These are phyloP conservation scores for Parnassius orleans DNA, from an alignment of 2,888 invertebrate species.

Conservation along the genomic window DNA sequence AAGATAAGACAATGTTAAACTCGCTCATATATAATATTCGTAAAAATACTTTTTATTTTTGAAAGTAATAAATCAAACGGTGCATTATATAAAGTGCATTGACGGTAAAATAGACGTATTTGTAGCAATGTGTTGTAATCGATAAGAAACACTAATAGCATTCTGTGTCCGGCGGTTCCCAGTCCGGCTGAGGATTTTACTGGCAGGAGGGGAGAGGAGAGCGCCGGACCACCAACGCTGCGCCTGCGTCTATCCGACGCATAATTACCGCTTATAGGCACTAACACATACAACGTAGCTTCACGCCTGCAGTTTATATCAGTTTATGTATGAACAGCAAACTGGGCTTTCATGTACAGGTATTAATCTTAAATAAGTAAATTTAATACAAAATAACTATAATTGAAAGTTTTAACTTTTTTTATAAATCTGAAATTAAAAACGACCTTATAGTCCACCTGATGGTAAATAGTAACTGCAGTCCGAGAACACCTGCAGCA, in stretches of 20 bases:
- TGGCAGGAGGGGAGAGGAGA: slow-evolving; percentile 15
- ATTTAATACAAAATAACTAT: too few species aligned
- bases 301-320: slow-evolving; percentile 39
- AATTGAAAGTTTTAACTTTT: too few species aligned
- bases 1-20: too few species aligned
- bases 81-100: slow-evolving; percentile 34
- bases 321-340: not conserved
- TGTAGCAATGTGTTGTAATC: slow-evolving; percentile 46
- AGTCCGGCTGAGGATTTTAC: slow-evolving; percentile 65
- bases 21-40: too few species aligned
- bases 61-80: slow-evolving; percentile 41
- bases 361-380: too few species aligned
- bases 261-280: slow-evolving; percentile 76
- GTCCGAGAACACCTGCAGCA: too few species aligned
- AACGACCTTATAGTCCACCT: too few species aligned
- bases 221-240: slow-evolving; percentile 72
- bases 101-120: slow-evolving; percentile 34
- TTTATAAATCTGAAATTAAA: too few species aligned
- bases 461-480: too few species aligned
- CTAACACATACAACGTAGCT: slow-evolving; percentile 45
- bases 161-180: slow-evolving; percentile 45
- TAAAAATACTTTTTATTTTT: not conserved
- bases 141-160: slow-evolving; percentile 46
- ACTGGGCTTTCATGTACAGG: too few species aligned
- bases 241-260: slow-evolving; percentile 70